Conservation (phyloP, 2,888 invertebrate species). For the Salpingus planirostris region DNA sequence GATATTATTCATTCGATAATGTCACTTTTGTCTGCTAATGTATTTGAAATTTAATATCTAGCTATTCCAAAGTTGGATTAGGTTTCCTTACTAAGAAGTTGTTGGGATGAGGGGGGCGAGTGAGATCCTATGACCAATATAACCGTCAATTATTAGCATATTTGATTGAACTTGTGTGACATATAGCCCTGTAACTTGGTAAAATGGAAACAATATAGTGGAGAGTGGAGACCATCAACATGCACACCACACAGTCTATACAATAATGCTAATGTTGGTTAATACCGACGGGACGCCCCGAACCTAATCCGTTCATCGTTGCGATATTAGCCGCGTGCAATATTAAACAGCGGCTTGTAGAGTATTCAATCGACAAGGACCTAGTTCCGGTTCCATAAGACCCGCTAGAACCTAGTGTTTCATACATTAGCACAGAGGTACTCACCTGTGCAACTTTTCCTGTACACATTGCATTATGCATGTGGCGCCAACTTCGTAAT, state of each 20-base stretch:
- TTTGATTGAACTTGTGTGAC: constrained; percentile 14
- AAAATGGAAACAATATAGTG: constrained; percentile 15
- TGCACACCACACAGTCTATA: constrained; percentile 21
- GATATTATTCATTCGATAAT: too few relatives aligned
- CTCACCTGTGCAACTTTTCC: too few relatives aligned
- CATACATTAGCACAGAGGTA: too few relatives aligned
- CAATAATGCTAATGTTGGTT: constrained; percentile 32
- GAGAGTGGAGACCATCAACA: constrained; percentile 17
- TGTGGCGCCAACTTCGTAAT: neutral
- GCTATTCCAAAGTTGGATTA: too few relatives aligned
- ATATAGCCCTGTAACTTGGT: constrained; percentile 9
- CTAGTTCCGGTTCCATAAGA: constrained; percentile 9
- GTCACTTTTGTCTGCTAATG: too few relatives aligned
- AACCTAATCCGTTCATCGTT: constrained; percentile 27
- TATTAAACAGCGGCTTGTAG: constrained; percentile 30
- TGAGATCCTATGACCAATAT: too few relatives aligned
- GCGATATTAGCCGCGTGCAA: constrained; percentile 29
- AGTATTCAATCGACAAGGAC: constrained; percentile 27
- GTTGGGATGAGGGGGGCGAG: too few relatives aligned
- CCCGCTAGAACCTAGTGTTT: too few relatives aligned
- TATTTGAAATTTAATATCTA: too few relatives aligned
- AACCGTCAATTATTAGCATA: too few relatives aligned
- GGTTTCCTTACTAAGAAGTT: too few relatives aligned
- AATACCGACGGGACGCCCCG: constrained; percentile 29
- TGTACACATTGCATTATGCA: neutral